Evolutionary conservation across 1,140 invertebrate species (phyloP).

Genomic region (Pseudomyrmex cubaensis): DNA sequence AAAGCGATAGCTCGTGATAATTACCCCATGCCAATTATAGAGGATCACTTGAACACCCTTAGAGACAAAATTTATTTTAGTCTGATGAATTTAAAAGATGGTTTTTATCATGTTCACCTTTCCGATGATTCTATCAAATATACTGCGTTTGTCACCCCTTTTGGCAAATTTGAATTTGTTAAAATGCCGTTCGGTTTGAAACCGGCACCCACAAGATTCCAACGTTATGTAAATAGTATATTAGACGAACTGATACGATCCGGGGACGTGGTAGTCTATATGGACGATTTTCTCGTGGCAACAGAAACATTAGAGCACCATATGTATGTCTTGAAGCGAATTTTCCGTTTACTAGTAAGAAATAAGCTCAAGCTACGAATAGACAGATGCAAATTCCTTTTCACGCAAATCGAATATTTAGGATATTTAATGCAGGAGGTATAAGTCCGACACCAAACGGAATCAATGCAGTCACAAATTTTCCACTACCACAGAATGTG

Average conservation of each 20-base stretch:
- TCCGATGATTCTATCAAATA: background rate
- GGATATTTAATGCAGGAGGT: too few species aligned
- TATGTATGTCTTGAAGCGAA: background rate
- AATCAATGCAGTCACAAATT: too few species aligned
- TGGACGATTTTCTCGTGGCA: background rate
- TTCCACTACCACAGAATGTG: too few species aligned
- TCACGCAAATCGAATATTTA: too few species aligned
- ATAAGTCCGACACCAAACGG: too few species aligned
- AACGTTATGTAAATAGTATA: background rate
- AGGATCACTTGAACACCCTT: slow-evolving; percentile 23
- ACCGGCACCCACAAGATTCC: background rate
- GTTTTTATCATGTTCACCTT: background rate
- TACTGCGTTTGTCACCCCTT: too few species aligned
- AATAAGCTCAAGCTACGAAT: too few species aligned
- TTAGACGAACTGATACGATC: background rate
- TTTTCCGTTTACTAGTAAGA: background rate
- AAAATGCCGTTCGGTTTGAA: slow-evolving; percentile 35
- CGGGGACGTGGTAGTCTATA: background rate
- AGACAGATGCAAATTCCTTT: too few species aligned
- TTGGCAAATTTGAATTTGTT: background rate
- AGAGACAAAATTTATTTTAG: background rate
- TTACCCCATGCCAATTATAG: slow-evolving; percentile 17
- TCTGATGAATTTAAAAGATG: background rate
- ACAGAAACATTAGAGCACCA: background rate
- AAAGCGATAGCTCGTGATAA: background rate